These are phyloP conservation scores for Buceros bicornis DNA, from an alignment of 2,797 vertebrate species.

Conservation along the genomic window DNA sequence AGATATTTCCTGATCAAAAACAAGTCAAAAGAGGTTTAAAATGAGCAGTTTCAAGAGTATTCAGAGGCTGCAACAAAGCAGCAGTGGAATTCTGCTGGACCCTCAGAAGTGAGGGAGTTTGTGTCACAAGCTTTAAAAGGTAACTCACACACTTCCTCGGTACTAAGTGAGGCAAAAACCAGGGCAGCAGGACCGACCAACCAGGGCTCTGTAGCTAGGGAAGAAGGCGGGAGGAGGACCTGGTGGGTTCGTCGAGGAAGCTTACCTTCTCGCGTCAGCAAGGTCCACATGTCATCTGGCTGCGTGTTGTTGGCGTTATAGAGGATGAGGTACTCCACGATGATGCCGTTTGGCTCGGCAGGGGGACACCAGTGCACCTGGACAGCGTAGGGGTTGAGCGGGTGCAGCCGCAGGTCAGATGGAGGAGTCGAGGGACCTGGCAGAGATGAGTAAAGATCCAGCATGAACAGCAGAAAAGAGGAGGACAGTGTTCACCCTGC, in stretches of 20 bases:
- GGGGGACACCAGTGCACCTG: conserved; percentile 95
- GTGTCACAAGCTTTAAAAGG: background rate
- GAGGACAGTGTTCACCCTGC: background rate
- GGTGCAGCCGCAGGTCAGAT: conserved; percentile 89
- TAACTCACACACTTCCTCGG: background rate
- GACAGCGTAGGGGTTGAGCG: conserved; percentile 89
- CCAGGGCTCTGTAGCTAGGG: background rate
- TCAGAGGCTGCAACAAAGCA: background rate
- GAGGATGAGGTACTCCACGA: conserved; percentile 89
- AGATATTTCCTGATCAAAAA: conserved; percentile 86
- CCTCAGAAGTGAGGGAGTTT: background rate
- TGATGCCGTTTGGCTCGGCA: conserved; percentile 91
- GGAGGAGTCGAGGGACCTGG: conserved; percentile 93
- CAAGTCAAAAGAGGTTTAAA: background rate
- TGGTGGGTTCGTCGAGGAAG: background rate
- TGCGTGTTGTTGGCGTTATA: conserved; percentile 89
- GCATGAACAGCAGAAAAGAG: background rate
- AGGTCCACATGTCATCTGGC: conserved; percentile 91
- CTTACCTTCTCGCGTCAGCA: conserved; percentile 90
- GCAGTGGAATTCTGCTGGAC: background rate
- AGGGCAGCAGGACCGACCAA: background rate
- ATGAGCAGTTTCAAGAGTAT: background rate
- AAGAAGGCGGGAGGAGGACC: background rate
- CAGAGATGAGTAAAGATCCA: background rate
- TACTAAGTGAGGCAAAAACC: background rate